phyloP scores from a whole-genome alignment of 2,797 vertebrate genomes.

The Arctocebus calabarensis region DNA sequence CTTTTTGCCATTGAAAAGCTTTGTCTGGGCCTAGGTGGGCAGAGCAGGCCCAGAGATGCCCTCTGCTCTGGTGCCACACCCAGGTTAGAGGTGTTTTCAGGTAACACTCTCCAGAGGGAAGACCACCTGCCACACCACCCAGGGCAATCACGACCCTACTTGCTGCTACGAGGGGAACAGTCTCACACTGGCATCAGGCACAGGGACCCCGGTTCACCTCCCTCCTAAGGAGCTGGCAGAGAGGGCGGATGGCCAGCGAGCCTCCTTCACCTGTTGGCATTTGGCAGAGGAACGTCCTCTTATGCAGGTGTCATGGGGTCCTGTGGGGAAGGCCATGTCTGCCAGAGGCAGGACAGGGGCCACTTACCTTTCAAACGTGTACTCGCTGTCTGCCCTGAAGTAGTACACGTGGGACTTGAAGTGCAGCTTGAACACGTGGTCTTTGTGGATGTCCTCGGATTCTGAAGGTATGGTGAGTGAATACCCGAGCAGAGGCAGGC shows the following conservation, averaged over 20 bases:
- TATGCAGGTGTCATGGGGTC: background rate
- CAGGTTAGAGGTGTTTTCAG: background rate
- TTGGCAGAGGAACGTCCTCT: background rate
- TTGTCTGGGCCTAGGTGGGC: background rate
- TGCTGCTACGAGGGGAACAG: too few species aligned
- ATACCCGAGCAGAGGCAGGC: conserved; percentile 97
- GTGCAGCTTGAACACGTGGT: conserved; percentile 98
- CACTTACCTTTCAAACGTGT: conserved; percentile 95
- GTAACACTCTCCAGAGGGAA: fast-evolving
- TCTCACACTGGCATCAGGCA: background rate
- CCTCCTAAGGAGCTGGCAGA: background rate
- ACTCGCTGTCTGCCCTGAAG: conserved; percentile 98
- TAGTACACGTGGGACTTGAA: conserved; percentile 99
- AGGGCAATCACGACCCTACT: too few species aligned
- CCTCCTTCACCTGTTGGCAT: fast-evolving
- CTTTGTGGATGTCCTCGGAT: conserved; percentile 98
- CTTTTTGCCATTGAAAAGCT: background rate
- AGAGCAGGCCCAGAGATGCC: background rate
- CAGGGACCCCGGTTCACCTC: too few species aligned
- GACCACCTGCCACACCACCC: too few species aligned
- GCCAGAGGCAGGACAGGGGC: fast-evolving
- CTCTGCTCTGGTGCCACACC: background rate
- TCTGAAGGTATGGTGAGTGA: conserved; percentile 96
- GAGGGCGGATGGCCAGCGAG: background rate
- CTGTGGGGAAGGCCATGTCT: background rate